Conservation (phyloP, 2,888 invertebrate genomes). For the Acanthosoma haemorrhoidale region DNA sequence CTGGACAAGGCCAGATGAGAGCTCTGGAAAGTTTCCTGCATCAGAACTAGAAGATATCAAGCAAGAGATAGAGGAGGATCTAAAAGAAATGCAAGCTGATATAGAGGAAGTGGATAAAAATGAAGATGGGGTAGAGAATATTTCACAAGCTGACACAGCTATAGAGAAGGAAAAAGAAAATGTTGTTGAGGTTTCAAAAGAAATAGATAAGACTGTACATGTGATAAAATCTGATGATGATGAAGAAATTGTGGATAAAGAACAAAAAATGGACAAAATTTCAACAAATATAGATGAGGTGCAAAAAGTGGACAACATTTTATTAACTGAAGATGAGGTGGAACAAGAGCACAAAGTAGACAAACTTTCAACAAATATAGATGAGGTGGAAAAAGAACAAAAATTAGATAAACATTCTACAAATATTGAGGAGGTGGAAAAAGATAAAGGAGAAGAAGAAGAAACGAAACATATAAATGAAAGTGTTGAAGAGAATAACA, state of each 20-base stretch:
- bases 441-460: background rate
- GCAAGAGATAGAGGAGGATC: constrained; percentile 21
- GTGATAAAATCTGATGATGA: too few relatives aligned
- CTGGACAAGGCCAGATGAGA: constrained; percentile 9
- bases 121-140: background rate
- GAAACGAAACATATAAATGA: background rate
- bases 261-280: background rate
- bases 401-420: too few relatives aligned
- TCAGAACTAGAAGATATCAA: constrained; percentile 20
- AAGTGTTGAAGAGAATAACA: constrained; percentile 17
- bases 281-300: too few relatives aligned
- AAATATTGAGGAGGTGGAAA: background rate
- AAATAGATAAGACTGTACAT: background rate
- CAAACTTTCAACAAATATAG: background rate
- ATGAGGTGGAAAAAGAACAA: background rate
- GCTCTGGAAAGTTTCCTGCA: background rate
- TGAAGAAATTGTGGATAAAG: background rate
- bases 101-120: background rate
- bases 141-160: background rate
- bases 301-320: too few relatives aligned
- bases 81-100: constrained; percentile 15
- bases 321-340: too few relatives aligned
- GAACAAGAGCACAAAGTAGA: background rate
- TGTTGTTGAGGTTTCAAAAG: background rate
- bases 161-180: too few relatives aligned